Evolutionary conservation across 2,797 vertebrate genomes (phyloP).

Genomic region (Pangasius sanitwongsei): DNA sequence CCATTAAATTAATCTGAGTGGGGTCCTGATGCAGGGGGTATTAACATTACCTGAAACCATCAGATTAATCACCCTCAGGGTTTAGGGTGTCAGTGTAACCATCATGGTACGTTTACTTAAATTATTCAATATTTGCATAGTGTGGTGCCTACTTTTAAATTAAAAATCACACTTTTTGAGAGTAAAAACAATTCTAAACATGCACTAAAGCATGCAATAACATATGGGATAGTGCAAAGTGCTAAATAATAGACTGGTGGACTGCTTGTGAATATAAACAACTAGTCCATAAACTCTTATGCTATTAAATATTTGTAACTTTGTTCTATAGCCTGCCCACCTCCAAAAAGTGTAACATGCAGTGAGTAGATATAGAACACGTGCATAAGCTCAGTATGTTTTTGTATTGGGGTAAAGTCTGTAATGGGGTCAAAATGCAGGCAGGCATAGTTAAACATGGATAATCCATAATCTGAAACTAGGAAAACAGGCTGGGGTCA

Average conservation of each 20-base stretch:
- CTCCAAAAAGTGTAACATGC: neutral
- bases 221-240: neutral
- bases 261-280: neutral
- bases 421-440: neutral
- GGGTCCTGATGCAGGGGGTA: neutral
- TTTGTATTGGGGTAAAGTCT: neutral
- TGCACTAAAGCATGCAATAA: neutral
- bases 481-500: neutral
- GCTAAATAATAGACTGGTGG: neutral
- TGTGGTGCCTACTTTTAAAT: neutral
- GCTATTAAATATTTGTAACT: neutral
- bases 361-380: neutral
- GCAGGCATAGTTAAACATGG: neutral
- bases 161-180: neutral
- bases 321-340: neutral
- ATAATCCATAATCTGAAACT: neutral
- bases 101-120: neutral
- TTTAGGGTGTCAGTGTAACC: neutral
- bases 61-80: neutral
- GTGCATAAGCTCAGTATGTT: neutral
- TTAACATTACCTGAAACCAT: neutral
- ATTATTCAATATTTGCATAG: neutral
- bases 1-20: neutral
- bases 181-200: neutral
- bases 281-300: neutral